Conservation (phyloP, 2,113 vertebrate genomes). For the Hemicordylus capensis region DNA sequence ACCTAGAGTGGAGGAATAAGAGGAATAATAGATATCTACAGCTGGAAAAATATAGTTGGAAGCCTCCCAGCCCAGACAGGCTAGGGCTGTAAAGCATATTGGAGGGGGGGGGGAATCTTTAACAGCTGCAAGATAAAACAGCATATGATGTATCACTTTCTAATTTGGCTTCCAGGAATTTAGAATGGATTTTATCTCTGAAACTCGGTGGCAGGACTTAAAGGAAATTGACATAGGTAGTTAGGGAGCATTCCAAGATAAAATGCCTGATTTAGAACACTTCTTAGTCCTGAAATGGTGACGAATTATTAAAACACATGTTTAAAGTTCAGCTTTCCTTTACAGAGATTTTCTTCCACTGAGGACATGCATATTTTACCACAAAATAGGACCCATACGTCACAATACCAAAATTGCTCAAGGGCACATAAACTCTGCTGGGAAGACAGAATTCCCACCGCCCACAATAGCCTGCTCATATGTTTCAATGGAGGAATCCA, state of each 20-base stretch:
- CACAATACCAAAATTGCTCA: neutral
- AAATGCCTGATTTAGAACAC: slow-evolving; percentile 4
- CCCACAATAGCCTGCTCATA: neutral
- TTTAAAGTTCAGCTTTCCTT: slow-evolving; percentile 4
- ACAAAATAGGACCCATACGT: neutral
- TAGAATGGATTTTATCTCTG: slow-evolving; percentile 24
- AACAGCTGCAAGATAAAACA: slow-evolving; percentile 27
- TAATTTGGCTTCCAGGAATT: slow-evolving; percentile 24
- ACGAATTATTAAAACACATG: slow-evolving; percentile 23
- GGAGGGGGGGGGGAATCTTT: neutral
- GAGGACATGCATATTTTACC: neutral
- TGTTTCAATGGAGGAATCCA: neutral
- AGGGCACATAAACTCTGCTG: neutral
- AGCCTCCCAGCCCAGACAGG: neutral
- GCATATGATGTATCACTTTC: slow-evolving; percentile 16
- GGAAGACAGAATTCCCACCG: neutral
- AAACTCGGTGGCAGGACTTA: slow-evolving; percentile 27
- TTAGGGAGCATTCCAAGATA: slow-evolving; percentile 9
- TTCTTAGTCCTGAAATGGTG: neutral
- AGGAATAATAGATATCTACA: slow-evolving; percentile 6
- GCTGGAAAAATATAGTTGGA: slow-evolving; percentile 16
- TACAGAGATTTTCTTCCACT: neutral
- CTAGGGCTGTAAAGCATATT: neutral
- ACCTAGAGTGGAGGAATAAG: neutral
- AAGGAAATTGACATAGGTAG: slow-evolving; percentile 28